A percentile compares a stretch with the other conserved stretches of the same genome.
Conservation (phyloP, 2,113 vertebrate species). For the Muntiacus reevesi region DNA sequence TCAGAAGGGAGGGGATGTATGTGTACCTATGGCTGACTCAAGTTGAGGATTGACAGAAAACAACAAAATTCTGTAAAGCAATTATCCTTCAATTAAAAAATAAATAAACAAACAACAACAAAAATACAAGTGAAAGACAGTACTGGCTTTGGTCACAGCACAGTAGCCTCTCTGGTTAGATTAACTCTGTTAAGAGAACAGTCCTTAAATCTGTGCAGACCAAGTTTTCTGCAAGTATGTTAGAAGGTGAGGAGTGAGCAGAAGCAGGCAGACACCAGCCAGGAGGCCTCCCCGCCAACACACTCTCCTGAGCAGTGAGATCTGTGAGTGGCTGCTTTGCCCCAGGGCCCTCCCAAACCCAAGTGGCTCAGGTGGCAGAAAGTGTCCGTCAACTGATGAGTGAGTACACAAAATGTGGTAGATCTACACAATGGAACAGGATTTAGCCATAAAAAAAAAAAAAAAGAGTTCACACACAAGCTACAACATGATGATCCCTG, state of each 20-base stretch:
- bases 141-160: not conserved
- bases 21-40: not conserved
- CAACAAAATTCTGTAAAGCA: not conserved
- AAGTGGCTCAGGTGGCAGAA: not conserved
- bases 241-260: not conserved
- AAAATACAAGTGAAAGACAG: not conserved
- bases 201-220: not conserved
- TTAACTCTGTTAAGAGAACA: not conserved
- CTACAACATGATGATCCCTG: too few species aligned
- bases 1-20: not conserved
- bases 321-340: not conserved
- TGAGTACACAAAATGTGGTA: rapidly evolving
- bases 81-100: not conserved
- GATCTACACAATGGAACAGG: rapidly evolving
- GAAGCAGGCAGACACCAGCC: not conserved
- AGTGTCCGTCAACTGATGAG: too few species aligned
- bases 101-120: not conserved
- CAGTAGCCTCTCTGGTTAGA: not conserved
- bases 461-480: rapidly evolving
- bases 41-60: not conserved
- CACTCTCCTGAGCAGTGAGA: too few species aligned
- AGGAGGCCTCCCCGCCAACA: rapidly evolving
- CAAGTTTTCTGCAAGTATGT: not conserved
- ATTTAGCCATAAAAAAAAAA: not conserved
- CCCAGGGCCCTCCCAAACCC: too few species aligned